Percentiles rank a stretch among this genome's conserved stretches.
Conservation (phyloP, 2,113 vertebrate species). For the Cathartes aura region DNA sequence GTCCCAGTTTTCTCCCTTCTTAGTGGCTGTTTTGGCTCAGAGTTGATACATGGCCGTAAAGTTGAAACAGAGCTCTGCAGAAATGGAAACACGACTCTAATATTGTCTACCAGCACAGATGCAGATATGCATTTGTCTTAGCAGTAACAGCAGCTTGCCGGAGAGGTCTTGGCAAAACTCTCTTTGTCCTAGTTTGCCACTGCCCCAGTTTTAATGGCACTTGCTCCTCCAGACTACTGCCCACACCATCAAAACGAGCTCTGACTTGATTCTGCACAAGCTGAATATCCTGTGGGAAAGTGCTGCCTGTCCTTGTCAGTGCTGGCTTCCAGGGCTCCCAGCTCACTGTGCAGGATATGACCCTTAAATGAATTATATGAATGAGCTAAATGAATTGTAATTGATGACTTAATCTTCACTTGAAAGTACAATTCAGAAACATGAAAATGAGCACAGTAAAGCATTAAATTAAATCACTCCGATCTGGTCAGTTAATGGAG, state of each 20-base stretch:
- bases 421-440: conserved; percentile 16
- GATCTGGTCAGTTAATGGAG: not conserved
- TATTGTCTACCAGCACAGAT: not conserved
- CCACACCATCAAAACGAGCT: not conserved
- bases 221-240: not conserved
- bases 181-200: not conserved
- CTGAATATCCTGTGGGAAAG: not conserved
- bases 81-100: not conserved
- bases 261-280: not conserved
- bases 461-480: conserved; percentile 14
- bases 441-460: not conserved
- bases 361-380: conserved; percentile 47
- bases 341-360: not conserved
- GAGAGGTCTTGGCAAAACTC: not conserved
- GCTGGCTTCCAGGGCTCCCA: not conserved
- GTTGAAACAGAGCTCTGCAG: not conserved
- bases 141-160: not conserved
- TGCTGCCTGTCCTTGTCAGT: not conserved
- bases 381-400: conserved; percentile 51
- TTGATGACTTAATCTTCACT: conserved; percentile 33
- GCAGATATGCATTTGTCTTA: not conserved
- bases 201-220: not conserved
- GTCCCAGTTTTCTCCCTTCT: not conserved
- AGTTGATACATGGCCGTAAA: not conserved
- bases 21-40: not conserved